Evolutionary conservation across 2,888 invertebrate genomes (phyloP).

Genomic region (Belgica antarctica): DNA sequence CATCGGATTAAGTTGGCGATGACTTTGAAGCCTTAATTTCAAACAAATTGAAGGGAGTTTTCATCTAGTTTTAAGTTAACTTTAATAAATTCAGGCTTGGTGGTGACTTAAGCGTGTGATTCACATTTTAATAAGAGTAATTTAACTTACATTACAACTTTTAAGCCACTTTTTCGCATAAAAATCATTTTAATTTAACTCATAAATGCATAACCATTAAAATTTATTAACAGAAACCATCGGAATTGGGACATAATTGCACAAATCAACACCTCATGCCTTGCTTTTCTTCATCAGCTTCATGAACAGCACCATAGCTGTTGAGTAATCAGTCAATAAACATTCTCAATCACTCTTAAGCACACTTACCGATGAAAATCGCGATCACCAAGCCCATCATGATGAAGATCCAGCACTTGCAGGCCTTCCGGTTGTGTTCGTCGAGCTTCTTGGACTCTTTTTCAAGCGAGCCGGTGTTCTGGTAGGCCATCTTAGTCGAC

Average conservation of each 20-base stretch:
- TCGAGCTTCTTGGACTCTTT: slow-evolving; percentile 78
- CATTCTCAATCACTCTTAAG: background rate
- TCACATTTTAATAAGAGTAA: too few relatives aligned
- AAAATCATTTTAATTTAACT: too few relatives aligned
- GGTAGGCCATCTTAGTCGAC: slow-evolving; percentile 75
- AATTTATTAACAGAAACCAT: background rate
- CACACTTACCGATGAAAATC: slow-evolving; percentile 73
- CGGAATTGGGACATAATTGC: background rate
- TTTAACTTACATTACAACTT: too few relatives aligned
- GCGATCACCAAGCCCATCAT: slow-evolving; percentile 81
- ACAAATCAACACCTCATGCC: background rate
- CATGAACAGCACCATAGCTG: slow-evolving; percentile 92
- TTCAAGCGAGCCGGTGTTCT: slow-evolving; percentile 72
- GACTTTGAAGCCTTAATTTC: too few relatives aligned
- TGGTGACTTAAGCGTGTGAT: too few relatives aligned
- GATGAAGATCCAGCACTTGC: slow-evolving; percentile 94
- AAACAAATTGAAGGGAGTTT: too few relatives aligned
- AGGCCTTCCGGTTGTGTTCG: slow-evolving; percentile 80
- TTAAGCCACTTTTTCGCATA: too few relatives aligned
- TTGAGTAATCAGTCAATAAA: slow-evolving; percentile 44
- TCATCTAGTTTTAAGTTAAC: too few relatives aligned
- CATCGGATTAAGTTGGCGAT: too few relatives aligned
- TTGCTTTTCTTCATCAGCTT: slow-evolving; percentile 76
- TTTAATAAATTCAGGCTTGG: too few relatives aligned
- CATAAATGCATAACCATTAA: too few relatives aligned